phyloP scores from a whole-genome alignment of 2,113 vertebrate species.

The Emydocephalus ijimae region DNA sequence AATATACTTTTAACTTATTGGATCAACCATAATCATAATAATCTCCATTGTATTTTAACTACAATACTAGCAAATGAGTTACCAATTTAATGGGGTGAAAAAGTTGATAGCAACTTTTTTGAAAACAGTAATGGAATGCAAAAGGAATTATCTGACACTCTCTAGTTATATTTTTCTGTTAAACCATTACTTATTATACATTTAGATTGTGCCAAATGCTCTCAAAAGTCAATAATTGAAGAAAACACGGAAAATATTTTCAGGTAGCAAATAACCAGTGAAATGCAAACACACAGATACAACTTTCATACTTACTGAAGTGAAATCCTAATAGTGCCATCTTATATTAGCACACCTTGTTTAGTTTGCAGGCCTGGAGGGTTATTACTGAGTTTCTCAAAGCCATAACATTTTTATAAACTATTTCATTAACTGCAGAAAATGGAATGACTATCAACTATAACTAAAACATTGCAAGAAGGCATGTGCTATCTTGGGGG shows the following conservation, averaged over 20 bases:
- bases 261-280: neutral
- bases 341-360: neutral
- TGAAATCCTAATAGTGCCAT: neutral
- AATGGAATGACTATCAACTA: neutral
- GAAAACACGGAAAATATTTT: neutral
- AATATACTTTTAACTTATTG: neutral
- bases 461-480: accelerated
- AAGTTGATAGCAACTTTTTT: neutral
- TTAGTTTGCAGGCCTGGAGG: neutral
- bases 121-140: neutral
- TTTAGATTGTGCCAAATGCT: neutral
- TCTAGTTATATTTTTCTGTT: neutral
- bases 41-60: neutral
- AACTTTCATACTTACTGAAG: neutral
- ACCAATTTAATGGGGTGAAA: neutral
- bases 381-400: neutral
- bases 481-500: neutral
- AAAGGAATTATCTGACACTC: neutral
- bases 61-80: neutral
- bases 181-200: neutral
- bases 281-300: neutral
- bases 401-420: neutral
- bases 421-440: neutral
- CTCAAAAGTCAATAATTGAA: neutral
- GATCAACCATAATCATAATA: neutral